phyloP scores from a whole-genome alignment of 2,113 vertebrate species.

The Calyptommatus sinebrachiatus region DNA sequence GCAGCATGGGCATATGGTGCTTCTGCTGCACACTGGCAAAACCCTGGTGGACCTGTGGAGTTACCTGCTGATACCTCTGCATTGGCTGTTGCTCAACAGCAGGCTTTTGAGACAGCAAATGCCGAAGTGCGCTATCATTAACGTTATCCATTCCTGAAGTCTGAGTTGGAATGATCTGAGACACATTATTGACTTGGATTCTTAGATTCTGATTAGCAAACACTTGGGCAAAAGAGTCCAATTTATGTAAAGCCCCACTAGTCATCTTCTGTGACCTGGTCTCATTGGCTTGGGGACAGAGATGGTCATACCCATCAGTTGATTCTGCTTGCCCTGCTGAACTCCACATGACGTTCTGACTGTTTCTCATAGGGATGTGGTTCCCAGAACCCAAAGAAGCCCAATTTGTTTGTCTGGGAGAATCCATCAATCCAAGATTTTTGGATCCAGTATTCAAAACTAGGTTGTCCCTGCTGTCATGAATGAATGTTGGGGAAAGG shows the following conservation, averaged over 20 bases:
- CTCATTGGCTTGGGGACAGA: slow-evolving; percentile 71
- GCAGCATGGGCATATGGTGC: slow-evolving; percentile 72
- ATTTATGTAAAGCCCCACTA: slow-evolving; percentile 78
- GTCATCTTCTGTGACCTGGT: slow-evolving; percentile 74
- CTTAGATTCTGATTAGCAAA: slow-evolving; percentile 83
- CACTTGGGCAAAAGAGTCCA: slow-evolving; percentile 86
- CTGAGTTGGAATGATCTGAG: slow-evolving; percentile 74
- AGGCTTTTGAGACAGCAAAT: slow-evolving; percentile 78
- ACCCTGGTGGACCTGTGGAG: slow-evolving; percentile 72
- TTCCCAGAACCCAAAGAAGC: slow-evolving; percentile 74
- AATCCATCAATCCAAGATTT: slow-evolving; percentile 72
- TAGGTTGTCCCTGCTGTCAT: slow-evolving; percentile 73
- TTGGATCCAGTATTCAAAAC: slow-evolving; percentile 73
- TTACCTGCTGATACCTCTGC: slow-evolving; percentile 71
- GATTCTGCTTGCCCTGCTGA: slow-evolving; percentile 70
- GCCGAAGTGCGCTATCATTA: slow-evolving; percentile 75
- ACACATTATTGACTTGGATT: slow-evolving; percentile 78
- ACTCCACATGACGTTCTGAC: slow-evolving; percentile 74
- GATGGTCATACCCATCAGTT: slow-evolving; percentile 69
- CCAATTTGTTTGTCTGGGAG: slow-evolving; percentile 73
- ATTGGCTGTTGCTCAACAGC: slow-evolving; percentile 62
- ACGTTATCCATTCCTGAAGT: slow-evolving; percentile 68
- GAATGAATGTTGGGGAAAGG: slow-evolving; percentile 78
- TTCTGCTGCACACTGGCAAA: slow-evolving; percentile 71
- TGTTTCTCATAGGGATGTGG: slow-evolving; percentile 69